Base-by-base conservation (phyloP, 1,140 invertebrate species). In the Drosophila carrolli region DNA sequence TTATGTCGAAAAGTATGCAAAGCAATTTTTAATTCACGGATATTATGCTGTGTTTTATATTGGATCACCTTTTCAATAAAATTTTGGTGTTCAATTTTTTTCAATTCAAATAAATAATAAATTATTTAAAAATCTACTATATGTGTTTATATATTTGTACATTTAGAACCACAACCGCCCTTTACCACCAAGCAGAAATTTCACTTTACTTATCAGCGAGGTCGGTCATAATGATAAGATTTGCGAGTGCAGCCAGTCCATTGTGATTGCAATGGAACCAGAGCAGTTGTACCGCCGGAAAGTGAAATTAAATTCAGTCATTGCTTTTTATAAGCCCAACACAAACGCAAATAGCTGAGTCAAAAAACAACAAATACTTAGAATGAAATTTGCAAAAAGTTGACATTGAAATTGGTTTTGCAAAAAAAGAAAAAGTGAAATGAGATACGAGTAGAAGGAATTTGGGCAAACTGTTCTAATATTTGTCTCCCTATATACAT, bases 121-220 rank as follows among this genome's bases (percentile, higher is more conserved):
- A 29, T 29, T n/a, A 4, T 9, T n/a, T 29, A n/a, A 48, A n/a
- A 3, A 13, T 0, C 29, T 8, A 32, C 29, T 9, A 4, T 9
- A 8, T 7, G 10, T 14, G 43, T 23, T 19, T 43, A 11, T 51
- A 2, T 37, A 9, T 71, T 16, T 19, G 9, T 32, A 38, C n/a
- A 56, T 56, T 41, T 66, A 11, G 50, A 50, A 13, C 9, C 14
- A 16, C 32, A 27, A 35, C n/a, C 48, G 6, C 9, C 9, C 55
- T 41, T 44, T 38, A 23, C 47, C 37, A 38, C 38, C 53, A 48
- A 46, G 44, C 53, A 74, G 40, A 53, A 65, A 75, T 89, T 89
- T 89, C 84, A 89, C 84, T 89, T 89, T 89, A 70, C 60, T 89
- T 89, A 89, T 89, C 84, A 88, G 65, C 68, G 60, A 73, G 75